phyloP scores from a whole-genome alignment of 1,140 invertebrate genomes.

The Arctopsyche grandis region DNA sequence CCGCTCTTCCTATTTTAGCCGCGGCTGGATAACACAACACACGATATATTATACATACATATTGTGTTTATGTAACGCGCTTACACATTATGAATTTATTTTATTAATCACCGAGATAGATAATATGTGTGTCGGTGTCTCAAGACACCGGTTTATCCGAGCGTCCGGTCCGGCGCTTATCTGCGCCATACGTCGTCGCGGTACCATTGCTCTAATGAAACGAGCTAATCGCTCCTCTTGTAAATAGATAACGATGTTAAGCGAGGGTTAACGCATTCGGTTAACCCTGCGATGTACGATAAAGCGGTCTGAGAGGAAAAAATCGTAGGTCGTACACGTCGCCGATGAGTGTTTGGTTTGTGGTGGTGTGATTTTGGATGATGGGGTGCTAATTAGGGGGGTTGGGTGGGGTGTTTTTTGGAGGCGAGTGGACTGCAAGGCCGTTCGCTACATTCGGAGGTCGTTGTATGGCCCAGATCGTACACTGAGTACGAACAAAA shows the following conservation, averaged over 20 bases:
- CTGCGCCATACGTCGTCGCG: no score
- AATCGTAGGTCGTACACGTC: no score
- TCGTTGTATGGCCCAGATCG: constrained; percentile 46
- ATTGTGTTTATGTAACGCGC: neutral
- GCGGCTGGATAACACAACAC: neutral
- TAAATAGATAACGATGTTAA: neutral
- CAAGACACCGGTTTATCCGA: no score
- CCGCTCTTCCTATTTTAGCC: neutral
- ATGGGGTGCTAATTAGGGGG: neutral
- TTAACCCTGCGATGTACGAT: no score
- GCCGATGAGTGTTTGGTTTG: neutral
- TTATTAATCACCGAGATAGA: no score
- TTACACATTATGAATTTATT: neutral
- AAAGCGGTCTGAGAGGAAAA: no score
- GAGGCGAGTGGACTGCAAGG: constrained; percentile 44
- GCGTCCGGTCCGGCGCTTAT: no score
- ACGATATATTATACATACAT: neutral
- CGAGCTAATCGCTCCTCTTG: neutral
- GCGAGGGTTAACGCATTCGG: no score
- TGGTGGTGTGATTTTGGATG: neutral
- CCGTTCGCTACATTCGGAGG: constrained; percentile 52
- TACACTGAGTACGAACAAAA: constrained; percentile 21
- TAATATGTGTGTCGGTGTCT: no score
- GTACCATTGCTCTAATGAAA: neutral
- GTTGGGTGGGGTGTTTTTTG: constrained; percentile 21